These are phyloP conservation scores for Malurus splendens DNA, from an alignment of 2,797 vertebrate genomes.

Conservation along the genomic window DNA sequence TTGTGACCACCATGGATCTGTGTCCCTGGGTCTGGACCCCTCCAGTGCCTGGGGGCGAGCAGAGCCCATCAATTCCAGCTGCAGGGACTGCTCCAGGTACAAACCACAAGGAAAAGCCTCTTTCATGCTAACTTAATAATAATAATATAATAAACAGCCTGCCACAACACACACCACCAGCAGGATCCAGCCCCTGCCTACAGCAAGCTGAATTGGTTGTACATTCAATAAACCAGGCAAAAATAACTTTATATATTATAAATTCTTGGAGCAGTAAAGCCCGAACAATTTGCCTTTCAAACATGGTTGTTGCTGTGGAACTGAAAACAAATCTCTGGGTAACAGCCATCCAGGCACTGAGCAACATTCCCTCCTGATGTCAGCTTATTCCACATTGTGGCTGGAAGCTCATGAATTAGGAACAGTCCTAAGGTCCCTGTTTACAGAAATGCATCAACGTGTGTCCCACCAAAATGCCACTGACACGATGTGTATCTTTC, in stretches of 20 bases:
- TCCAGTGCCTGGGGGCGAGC: background rate
- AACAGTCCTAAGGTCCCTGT: accelerated
- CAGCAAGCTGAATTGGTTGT: background rate
- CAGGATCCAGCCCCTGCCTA: background rate
- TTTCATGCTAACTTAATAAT: background rate
- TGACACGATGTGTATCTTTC: accelerated
- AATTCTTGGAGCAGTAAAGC: background rate
- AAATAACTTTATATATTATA: background rate
- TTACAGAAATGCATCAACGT: accelerated
- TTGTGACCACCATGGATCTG: background rate
- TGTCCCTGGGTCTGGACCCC: background rate
- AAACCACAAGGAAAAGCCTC: background rate
- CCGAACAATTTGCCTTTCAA: background rate
- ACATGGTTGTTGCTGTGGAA: background rate
- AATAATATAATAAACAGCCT: background rate
- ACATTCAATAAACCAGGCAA: background rate
- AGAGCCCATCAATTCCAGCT: background rate
- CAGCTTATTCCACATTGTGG: background rate
- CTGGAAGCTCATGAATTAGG: background rate
- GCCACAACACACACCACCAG: background rate
- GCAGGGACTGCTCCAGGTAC: background rate
- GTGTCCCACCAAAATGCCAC: accelerated
- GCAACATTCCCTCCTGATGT: background rate
- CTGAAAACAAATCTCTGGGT: background rate
- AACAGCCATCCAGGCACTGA: background rate